These are phyloP conservation scores for Staurois parvus DNA, from an alignment of 2,797 vertebrate species.

Conservation along the genomic window DNA sequence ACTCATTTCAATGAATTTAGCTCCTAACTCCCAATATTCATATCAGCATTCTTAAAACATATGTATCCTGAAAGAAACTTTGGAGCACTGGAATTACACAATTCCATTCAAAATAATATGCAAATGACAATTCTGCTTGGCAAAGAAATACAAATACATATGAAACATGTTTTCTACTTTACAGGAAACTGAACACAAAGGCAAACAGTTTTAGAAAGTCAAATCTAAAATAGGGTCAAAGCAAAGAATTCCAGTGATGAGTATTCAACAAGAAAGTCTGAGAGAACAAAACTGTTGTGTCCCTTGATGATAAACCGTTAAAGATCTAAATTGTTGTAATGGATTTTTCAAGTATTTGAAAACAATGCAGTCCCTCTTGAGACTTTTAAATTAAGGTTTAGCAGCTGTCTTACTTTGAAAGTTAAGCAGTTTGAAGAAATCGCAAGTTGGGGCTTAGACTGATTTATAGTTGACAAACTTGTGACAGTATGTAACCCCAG, in stretches of 20 bases:
- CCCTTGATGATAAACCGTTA: constrained; percentile 58
- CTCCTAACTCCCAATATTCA: too few species aligned
- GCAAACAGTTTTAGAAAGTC: constrained; percentile 43
- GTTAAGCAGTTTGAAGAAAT: constrained; percentile 45
- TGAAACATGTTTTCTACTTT: constrained; percentile 23
- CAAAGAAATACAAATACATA: background rate
- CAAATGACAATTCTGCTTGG: too few species aligned
- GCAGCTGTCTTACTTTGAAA: constrained; percentile 55
- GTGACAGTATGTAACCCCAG: background rate
- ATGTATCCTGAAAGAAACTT: too few species aligned
- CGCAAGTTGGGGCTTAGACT: constrained; percentile 5
- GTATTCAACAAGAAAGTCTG: constrained; percentile 47
- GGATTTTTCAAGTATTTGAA: constrained; percentile 60
- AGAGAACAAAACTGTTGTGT: constrained; percentile 54
- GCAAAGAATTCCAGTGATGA: constrained; percentile 45
- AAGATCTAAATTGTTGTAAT: constrained; percentile 61
- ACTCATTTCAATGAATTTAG: too few species aligned
- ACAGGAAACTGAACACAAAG: constrained; percentile 9
- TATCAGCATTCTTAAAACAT: too few species aligned
- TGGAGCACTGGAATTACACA: too few species aligned
- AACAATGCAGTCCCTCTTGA: constrained; percentile 53
- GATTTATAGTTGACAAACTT: constrained; percentile 24
- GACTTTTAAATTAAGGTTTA: constrained; percentile 57
- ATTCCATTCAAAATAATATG: too few species aligned
- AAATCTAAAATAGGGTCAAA: constrained; percentile 51